Evolutionary conservation across 2,888 invertebrate genomes (phyloP).

Genomic region (Amorpha juglandis): DNA sequence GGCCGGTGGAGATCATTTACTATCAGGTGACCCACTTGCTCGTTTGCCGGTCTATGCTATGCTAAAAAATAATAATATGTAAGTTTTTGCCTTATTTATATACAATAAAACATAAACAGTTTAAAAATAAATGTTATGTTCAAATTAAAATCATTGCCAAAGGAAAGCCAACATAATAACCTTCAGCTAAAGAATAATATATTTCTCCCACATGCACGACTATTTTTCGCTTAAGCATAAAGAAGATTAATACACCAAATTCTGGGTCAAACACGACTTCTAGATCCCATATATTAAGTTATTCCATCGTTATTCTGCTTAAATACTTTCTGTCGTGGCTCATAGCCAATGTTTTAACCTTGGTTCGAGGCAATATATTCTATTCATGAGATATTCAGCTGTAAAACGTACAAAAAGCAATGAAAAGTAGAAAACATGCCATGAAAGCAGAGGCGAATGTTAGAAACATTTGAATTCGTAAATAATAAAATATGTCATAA

Average conservation of each 20-base stretch:
- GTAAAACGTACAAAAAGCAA: not conserved
- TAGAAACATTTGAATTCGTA: not conserved
- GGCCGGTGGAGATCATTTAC: too few relatives aligned
- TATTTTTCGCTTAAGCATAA: not conserved
- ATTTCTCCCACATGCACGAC: not conserved
- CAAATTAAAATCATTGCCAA: too few relatives aligned
- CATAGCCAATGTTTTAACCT: not conserved
- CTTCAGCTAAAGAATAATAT: too few relatives aligned
- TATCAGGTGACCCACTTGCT: too few relatives aligned
- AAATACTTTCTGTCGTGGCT: not conserved
- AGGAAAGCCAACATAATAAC: too few relatives aligned
- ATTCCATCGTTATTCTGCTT: not conserved
- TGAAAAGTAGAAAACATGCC: slow-evolving; percentile 3
- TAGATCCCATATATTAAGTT: not conserved
- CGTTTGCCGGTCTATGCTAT: too few relatives aligned
- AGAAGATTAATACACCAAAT: not conserved
- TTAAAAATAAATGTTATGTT: too few relatives aligned
- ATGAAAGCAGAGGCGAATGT: not conserved
- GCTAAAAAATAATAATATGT: too few relatives aligned
- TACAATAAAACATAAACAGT: too few relatives aligned
- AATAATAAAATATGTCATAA: not conserved
- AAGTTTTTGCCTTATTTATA: too few relatives aligned
- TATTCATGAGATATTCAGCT: slow-evolving; percentile 4
- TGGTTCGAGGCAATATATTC: not conserved
- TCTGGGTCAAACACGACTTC: not conserved